Conservation (phyloP, 2,888 invertebrate genomes). For the Salpingus planirostris region DNA sequence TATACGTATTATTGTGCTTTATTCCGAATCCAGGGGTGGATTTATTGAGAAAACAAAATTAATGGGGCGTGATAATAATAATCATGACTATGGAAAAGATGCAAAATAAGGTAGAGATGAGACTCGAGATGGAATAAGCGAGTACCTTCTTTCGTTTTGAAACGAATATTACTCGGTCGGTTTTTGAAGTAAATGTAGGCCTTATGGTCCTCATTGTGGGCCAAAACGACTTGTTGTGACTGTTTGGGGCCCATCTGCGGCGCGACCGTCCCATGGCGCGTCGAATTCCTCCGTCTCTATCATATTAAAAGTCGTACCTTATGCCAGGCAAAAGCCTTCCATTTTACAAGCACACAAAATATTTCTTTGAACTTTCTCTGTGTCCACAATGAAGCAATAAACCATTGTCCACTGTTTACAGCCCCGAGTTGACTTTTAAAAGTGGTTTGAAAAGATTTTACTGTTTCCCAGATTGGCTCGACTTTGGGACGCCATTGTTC, state of each 20-base stretch:
- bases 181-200: too few species aligned
- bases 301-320: constrained; percentile 8
- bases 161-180: too few species aligned
- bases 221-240: constrained; percentile 13
- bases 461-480: constrained; percentile 20
- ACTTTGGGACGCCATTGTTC: constrained; percentile 19
- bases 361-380: constrained; percentile 22
- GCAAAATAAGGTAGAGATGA: too few species aligned
- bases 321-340: constrained; percentile 10
- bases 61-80: constrained; percentile 13
- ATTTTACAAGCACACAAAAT: constrained; percentile 18
- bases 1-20: too few species aligned
- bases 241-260: constrained; percentile 10
- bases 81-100: too few species aligned
- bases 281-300: too few species aligned
- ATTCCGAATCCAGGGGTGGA: too few species aligned
- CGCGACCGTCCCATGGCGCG: constrained; percentile 7
- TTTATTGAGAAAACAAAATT: too few species aligned
- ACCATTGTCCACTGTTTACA: constrained; percentile 20
- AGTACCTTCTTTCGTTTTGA: too few species aligned
- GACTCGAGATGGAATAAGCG: too few species aligned
- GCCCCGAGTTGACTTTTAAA: constrained; percentile 21
- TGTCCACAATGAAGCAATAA: constrained; percentile 22
- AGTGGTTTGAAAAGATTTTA: constrained; percentile 22
- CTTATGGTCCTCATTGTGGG: too few species aligned